A percentile compares a stretch with the other conserved stretches of the same genome.
Evolutionary conservation across 2,113 vertebrate species (phyloP).

Genomic region (Carassius auratus): DNA sequence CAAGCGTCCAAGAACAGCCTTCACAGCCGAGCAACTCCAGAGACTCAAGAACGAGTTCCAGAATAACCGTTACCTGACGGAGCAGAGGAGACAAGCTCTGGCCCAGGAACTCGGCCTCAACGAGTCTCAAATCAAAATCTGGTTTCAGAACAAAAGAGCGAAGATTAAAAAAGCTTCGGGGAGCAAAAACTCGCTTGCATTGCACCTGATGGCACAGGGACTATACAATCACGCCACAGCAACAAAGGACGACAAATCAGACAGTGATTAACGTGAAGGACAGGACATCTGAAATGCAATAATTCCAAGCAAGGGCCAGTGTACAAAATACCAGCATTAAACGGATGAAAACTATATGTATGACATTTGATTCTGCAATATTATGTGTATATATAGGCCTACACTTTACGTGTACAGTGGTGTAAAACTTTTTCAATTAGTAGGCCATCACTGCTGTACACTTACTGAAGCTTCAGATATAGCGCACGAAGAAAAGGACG

Average conservation of each 20-base stretch:
- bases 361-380: slow-evolving; percentile 83
- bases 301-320: slow-evolving; percentile 82
- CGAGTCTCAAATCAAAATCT: slow-evolving; percentile 92
- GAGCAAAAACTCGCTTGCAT: slow-evolving; percentile 82
- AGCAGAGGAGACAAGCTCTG: slow-evolving; percentile 84
- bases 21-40: slow-evolving; percentile 87
- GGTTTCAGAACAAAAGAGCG: slow-evolving; percentile 93
- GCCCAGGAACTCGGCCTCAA: slow-evolving; percentile 87
- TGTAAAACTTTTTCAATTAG: slow-evolving; percentile 63
- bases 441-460: slow-evolving; percentile 51
- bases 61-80: slow-evolving; percentile 87
- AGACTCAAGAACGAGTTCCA: slow-evolving; percentile 87
- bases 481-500: slow-evolving; percentile 54
- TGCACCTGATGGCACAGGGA: slow-evolving; percentile 88
- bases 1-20: slow-evolving; percentile 89
- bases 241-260: slow-evolving; percentile 84
- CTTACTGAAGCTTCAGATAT: slow-evolving; percentile 67
- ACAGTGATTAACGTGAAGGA: slow-evolving; percentile 81
- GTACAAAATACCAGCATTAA: slow-evolving; percentile 86
- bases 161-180: slow-evolving; percentile 89
- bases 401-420: slow-evolving; percentile 76
- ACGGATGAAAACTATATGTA: slow-evolving; percentile 69
- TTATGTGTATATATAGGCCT: slow-evolving; percentile 65
- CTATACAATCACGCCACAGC: slow-evolving; percentile 87
- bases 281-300: slow-evolving; percentile 78